Conservation (phyloP, 2,797 vertebrate genomes). For the Crenuchus spilurus region DNA sequence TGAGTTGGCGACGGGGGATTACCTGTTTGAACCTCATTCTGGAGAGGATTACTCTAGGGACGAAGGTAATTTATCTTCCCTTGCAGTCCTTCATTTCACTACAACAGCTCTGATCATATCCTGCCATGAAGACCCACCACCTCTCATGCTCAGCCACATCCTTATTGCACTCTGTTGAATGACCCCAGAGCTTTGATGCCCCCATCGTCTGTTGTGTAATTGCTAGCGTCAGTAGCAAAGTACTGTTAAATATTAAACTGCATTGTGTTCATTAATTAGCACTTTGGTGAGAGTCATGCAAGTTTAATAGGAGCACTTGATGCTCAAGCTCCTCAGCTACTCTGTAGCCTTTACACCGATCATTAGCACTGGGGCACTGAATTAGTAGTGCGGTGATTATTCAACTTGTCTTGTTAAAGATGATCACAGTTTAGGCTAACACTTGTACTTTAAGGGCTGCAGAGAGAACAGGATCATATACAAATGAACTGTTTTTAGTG, state of each 20-base stretch:
- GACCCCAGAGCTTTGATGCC: constrained; percentile 40
- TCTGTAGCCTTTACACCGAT: neutral
- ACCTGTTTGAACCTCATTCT: constrained; percentile 96
- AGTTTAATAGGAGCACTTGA: constrained; percentile 21
- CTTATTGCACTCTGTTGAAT: neutral
- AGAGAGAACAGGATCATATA: too few species aligned
- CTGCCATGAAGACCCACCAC: neutral
- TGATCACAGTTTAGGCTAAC: neutral
- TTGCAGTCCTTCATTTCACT: neutral
- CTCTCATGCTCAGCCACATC: neutral
- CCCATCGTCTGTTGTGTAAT: constrained; percentile 4
- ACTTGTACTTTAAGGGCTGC: too few species aligned
- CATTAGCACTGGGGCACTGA: neutral
- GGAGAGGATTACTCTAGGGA: constrained; percentile 97
- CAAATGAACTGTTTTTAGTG: too few species aligned
- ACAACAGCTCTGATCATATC: too few species aligned
- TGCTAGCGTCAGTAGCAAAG: constrained; percentile 3
- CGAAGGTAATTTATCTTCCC: constrained; percentile 80
- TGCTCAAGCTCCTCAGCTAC: neutral
- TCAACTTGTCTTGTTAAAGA: neutral
- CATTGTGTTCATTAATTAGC: constrained; percentile 44
- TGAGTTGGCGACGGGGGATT: constrained; percentile 96
- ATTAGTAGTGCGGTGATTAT: neutral
- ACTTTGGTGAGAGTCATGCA: constrained; percentile 36
- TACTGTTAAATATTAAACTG: constrained; percentile 48